Conservation (phyloP, 2,113 vertebrate species). For the Nipponia nippon region DNA sequence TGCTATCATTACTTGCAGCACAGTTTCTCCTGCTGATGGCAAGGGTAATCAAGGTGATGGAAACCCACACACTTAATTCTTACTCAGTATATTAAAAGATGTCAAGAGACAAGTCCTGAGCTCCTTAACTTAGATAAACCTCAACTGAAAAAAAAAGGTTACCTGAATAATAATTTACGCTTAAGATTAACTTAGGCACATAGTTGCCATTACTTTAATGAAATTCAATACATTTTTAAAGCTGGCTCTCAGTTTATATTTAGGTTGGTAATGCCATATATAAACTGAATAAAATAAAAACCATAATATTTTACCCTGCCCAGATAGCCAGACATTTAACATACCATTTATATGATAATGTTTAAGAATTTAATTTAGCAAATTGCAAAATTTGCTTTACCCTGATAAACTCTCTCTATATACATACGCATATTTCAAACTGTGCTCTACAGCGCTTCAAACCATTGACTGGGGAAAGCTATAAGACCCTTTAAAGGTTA, state of each 20-base stretch:
- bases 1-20: neutral
- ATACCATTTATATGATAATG: neutral
- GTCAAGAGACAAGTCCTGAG: neutral
- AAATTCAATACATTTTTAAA: neutral
- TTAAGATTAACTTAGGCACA: neutral
- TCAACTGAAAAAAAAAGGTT: neutral
- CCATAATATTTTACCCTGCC: neutral
- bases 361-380: neutral
- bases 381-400: neutral
- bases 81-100: neutral
- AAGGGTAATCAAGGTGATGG: constrained; percentile 17
- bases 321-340: neutral
- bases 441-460: neutral
- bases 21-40: constrained; percentile 3
- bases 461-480: neutral
- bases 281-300: neutral
- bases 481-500: neutral
- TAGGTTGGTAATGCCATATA: neutral
- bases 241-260: neutral
- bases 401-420: neutral
- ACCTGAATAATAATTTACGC: neutral
- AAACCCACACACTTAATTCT: constrained; percentile 5
- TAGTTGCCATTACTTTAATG: neutral
- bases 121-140: neutral
- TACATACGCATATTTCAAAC: neutral